Percentiles rank a stretch among this genome's conserved stretches.
These are phyloP conservation scores for Palythoa heliodiscus DNA, from an alignment of 92 coral and sea anemone genomes.

Conservation along the genomic window DNA sequence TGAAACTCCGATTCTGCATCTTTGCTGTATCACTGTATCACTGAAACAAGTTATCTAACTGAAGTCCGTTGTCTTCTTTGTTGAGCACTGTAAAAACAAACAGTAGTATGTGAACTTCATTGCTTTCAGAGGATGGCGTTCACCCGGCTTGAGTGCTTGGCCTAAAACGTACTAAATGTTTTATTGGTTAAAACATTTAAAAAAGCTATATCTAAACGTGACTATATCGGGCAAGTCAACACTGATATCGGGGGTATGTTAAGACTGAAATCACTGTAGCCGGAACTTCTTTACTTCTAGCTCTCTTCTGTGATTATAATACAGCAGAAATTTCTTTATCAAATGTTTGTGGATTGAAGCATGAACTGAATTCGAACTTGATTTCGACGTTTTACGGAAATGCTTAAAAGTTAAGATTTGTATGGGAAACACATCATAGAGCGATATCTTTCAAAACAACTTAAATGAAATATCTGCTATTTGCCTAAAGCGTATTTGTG, in stretches of 20 bases:
- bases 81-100: conserved; percentile 15
- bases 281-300: not conserved
- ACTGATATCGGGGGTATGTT: not conserved
- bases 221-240: not conserved
- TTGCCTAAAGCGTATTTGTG: not conserved
- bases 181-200: not conserved
- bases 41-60: not conserved
- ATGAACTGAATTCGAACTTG: too few species aligned
- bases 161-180: not conserved
- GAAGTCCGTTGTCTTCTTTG: not conserved
- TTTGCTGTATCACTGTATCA: conserved; percentile 14
- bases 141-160: not conserved
- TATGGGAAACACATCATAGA: not conserved
- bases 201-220: not conserved
- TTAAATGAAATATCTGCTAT: too few species aligned
- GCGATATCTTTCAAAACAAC: not conserved
- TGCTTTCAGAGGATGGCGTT: not conserved
- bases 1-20: conserved; percentile 42
- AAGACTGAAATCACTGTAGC: not conserved
- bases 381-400: not conserved
- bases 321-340: not conserved
- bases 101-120: not conserved
- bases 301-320: not conserved
- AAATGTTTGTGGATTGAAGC: too few species aligned
- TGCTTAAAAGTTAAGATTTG: not conserved